A percentile compares a stretch with the other conserved stretches of the same genome.
These are phyloP conservation scores for Dastarcus helophoroides DNA, from an alignment of 2,888 invertebrate species.

Conservation along the genomic window DNA sequence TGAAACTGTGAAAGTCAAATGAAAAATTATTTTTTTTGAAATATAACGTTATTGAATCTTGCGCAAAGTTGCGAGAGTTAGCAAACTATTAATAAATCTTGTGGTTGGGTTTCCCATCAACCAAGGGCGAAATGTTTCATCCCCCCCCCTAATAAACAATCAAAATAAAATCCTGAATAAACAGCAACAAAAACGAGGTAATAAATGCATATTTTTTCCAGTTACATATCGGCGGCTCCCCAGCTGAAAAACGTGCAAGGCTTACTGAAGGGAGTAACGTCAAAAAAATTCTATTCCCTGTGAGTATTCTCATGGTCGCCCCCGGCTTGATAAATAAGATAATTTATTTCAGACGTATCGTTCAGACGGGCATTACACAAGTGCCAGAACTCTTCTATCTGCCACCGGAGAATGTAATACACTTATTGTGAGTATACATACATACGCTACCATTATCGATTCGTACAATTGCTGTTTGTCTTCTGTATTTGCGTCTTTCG, in stretches of 20 bases:
- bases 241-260: slow-evolving; percentile 44
- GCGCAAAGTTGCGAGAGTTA: too few relatives aligned
- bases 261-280: slow-evolving; percentile 38
- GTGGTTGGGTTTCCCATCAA: too few relatives aligned
- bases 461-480: neutral
- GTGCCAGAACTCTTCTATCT: slow-evolving; percentile 56
- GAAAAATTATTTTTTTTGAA: too few relatives aligned
- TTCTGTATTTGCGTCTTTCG: too few relatives aligned
- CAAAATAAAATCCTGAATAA: too few relatives aligned
- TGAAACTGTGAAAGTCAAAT: too few relatives aligned
- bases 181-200: too few relatives aligned
- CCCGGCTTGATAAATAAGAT: slow-evolving; percentile 6
- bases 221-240: slow-evolving; percentile 59
- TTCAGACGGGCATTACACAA: slow-evolving; percentile 53
- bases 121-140: too few relatives aligned
- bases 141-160: too few relatives aligned
- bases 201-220: slow-evolving; percentile 30
- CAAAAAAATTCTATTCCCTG: slow-evolving; percentile 48
- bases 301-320: slow-evolving; percentile 42
- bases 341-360: slow-evolving; percentile 48
- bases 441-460: slow-evolving; percentile 5
- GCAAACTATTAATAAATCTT: too few relatives aligned
- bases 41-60: too few relatives aligned
- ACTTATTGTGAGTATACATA: slow-evolving; percentile 60
- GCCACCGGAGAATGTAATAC: slow-evolving; percentile 45